Evolutionary conservation across 2,797 vertebrate genomes (phyloP), one percentile per base, ranked within the genome.

Genomic region (Acropternis orthonyx): DNA sequence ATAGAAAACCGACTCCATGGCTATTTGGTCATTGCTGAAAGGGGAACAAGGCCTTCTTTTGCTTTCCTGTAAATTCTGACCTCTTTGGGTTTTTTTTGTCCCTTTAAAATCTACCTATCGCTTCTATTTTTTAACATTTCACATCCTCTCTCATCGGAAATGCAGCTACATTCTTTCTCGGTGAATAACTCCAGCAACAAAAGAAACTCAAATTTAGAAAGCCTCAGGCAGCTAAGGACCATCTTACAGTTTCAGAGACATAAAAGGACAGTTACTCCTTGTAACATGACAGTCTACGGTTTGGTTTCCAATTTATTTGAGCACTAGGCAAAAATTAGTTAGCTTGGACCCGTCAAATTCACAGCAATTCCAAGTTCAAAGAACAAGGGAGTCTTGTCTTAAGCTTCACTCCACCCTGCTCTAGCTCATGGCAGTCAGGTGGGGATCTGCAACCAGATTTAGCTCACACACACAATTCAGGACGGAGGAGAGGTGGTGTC

Each of bases 131-230:
- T 95, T 88, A 94, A 72, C 46, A 63, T 79, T 96, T 94, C 69
- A 56, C 46, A 87, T 67, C 8, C 74, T 90, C 71, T 76, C 63
- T 85, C 86, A 48, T 41, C 94, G 81, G 61, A 91, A 94, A 91
- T 3, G 16, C 65, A 72, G 61, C 86, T 65, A 80, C 52, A 58
- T 93, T 92, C 61, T 87, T 94, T 93, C 68, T 52, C 61, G 54
- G 61, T 92, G 92, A 93, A 85, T 93, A 94, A 95, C 41, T 86
- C 17, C 48, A 82, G 54, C 75, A 92, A 89, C 92, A 94, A 93
- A 96, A 85, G 84, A 74, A 94, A 77, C 67, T 91, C 51, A 79
- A 63, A 93, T 83, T 93, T 92, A 94, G 91, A 87, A 92, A 89
- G 69, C 48, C 6, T 2, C 21, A 69, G 44, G 71, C 78, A 84